A percentile compares a stretch with the other conserved stretches of the same genome.
Evolutionary conservation across 2,113 vertebrate species (phyloP).

Genomic region (Patagioenas fasciata): DNA sequence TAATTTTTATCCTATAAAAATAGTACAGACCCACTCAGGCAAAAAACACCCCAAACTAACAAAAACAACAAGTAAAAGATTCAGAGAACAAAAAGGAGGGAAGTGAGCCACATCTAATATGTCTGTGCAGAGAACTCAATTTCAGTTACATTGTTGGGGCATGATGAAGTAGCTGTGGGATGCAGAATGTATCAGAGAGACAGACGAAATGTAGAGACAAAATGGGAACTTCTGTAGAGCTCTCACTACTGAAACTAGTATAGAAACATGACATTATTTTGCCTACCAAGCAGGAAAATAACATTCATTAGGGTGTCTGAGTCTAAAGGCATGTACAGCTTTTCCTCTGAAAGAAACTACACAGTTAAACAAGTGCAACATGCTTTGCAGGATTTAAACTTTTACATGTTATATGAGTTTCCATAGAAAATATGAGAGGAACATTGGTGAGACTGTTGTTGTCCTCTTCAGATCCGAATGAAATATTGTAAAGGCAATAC

Average conservation of each 20-base stretch:
- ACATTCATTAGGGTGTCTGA: accelerated
- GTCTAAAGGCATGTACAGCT: background rate
- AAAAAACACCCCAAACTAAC: background rate
- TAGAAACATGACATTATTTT: background rate
- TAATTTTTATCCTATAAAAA: background rate
- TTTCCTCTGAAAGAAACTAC: background rate
- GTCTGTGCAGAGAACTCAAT: background rate
- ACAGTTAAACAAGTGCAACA: background rate
- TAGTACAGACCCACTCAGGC: background rate
- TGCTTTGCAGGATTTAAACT: background rate
- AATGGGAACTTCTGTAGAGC: background rate
- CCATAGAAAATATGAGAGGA: background rate
- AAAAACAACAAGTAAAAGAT: background rate
- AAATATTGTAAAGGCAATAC: background rate
- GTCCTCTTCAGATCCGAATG: background rate
- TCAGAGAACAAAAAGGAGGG: background rate
- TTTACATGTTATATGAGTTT: background rate
- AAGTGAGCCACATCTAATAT: background rate
- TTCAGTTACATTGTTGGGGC: background rate
- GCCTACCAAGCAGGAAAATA: background rate
- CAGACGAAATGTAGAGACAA: background rate
- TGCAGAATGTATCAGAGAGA: background rate
- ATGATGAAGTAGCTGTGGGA: background rate
- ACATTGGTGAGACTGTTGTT: background rate
- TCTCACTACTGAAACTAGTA: background rate